These are phyloP conservation scores for Eupleurogrammus muticus DNA, from an alignment of 2,797 vertebrate species.

Conservation along the genomic window DNA sequence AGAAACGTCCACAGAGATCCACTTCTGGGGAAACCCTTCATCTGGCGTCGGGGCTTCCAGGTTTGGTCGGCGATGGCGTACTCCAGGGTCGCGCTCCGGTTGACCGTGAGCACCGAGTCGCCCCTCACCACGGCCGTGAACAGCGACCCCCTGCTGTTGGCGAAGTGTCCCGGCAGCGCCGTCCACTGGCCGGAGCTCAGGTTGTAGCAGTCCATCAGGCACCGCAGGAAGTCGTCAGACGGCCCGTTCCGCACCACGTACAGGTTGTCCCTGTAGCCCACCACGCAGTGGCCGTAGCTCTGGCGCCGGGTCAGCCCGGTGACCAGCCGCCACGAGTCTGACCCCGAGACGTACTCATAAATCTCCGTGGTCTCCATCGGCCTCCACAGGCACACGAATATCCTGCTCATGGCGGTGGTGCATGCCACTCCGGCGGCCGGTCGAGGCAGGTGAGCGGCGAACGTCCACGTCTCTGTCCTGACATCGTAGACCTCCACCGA, in stretches of 20 bases:
- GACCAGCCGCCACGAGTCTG: constrained; percentile 84
- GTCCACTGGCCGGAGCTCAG: constrained; percentile 91
- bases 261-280: constrained; percentile 91
- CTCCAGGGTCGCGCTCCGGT: constrained; percentile 88
- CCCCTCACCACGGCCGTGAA: constrained; percentile 91
- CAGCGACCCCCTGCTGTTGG: constrained; percentile 94
- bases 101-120: constrained; percentile 91
- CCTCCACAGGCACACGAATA: constrained; percentile 93
- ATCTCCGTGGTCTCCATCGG: constrained; percentile 91
- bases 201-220: constrained; percentile 92
- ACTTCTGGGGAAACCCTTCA: constrained; percentile 90
- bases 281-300: constrained; percentile 95
- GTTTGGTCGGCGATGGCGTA: constrained; percentile 85
- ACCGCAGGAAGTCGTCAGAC: constrained; percentile 92
- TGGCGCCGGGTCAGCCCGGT: constrained; percentile 88
- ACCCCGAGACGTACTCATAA: constrained; percentile 83
- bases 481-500: constrained; percentile 89
- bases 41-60: constrained; percentile 89
- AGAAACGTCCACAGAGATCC: constrained; percentile 94
- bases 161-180: constrained; percentile 89
- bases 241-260: constrained; percentile 95
- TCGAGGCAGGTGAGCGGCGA: constrained; percentile 87
- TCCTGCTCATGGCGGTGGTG: constrained; percentile 86
- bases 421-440: constrained; percentile 85
- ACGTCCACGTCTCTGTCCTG: constrained; percentile 83